Evolutionary conservation across 1,140 invertebrate species (phyloP).

Genomic region (Saccostrea cuccullata): DNA sequence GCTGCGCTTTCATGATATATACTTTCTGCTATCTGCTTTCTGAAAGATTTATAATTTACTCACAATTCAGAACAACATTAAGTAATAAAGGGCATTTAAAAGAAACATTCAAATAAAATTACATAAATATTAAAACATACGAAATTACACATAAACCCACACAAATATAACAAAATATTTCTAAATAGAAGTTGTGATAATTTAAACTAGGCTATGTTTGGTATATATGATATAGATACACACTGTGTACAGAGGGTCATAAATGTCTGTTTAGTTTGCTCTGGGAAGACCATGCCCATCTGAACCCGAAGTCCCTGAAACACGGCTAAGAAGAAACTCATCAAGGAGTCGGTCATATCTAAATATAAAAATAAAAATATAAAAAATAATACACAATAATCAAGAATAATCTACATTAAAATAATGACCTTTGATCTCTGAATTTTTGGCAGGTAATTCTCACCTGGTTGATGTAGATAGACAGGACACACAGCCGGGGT

Average conservation of each 20-base stretch:
- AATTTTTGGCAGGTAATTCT: too few relatives aligned
- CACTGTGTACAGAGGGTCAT: slow-evolving; percentile 86
- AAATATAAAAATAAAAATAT: slow-evolving; percentile 33
- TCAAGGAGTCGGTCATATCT: slow-evolving; percentile 82
- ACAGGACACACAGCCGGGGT: slow-evolving; percentile 80
- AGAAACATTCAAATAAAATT: too few relatives aligned
- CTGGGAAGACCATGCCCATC: slow-evolving; percentile 87
- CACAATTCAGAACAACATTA: too few relatives aligned
- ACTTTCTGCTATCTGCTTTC: slow-evolving; percentile 80
- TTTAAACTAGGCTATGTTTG: too few relatives aligned
- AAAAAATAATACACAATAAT: not conserved
- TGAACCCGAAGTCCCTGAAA: slow-evolving; percentile 89
- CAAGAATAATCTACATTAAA: too few relatives aligned
- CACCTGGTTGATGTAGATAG: slow-evolving; percentile 79
- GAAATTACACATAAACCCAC: too few relatives aligned
- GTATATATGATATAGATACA: not conserved
- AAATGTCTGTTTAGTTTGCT: slow-evolving; percentile 88
- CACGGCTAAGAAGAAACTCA: slow-evolving; percentile 85
- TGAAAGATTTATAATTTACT: slow-evolving; percentile 60
- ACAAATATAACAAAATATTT: too few relatives aligned
- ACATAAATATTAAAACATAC: too few relatives aligned
- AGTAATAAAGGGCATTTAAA: too few relatives aligned
- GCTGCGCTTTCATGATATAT: slow-evolving; percentile 78
- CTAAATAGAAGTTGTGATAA: too few relatives aligned
- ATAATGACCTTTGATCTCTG: not conserved